Percentiles rank a stretch among this genome's conserved stretches.
phyloP scores from a whole-genome alignment of 64 coral and sea anemone genomes.

The Stichodactyla helianthus region DNA sequence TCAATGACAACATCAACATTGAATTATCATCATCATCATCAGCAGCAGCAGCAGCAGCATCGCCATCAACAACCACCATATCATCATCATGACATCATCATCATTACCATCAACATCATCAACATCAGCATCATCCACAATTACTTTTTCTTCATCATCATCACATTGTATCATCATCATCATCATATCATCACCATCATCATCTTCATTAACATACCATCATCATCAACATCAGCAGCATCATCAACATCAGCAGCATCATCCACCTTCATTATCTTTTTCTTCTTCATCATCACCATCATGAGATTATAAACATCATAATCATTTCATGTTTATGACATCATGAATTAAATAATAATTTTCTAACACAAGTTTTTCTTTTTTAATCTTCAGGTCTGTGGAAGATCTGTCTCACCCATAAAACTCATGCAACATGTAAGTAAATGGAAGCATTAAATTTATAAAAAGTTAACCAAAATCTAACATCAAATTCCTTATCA shows the following conservation, averaged over 20 bases:
- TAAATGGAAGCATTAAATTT: not conserved
- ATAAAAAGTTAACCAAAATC: not conserved
- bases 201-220: no score
- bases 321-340: no score
- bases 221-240: no score
- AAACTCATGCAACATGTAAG: constrained; percentile 70
- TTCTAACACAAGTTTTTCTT: not conserved
- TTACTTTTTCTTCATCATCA: not conserved
- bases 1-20: no score
- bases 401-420: constrained; percentile 50
- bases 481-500: not conserved
- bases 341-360: no score
- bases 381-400: constrained; percentile 38
- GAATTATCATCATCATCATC: not conserved
- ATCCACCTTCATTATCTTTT: no score
- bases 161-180: not conserved
- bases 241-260: not conserved
- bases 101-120: not conserved
- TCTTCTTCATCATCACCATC: no score
- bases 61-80: not conserved
- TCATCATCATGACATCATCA: not conserved
- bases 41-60: not conserved
- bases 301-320: not conserved
- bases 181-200: not conserved
- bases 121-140: not conserved